These are phyloP conservation scores for Platyrinchus mystaceus DNA, from an alignment of 2,797 vertebrate genomes.

Conservation along the genomic window DNA sequence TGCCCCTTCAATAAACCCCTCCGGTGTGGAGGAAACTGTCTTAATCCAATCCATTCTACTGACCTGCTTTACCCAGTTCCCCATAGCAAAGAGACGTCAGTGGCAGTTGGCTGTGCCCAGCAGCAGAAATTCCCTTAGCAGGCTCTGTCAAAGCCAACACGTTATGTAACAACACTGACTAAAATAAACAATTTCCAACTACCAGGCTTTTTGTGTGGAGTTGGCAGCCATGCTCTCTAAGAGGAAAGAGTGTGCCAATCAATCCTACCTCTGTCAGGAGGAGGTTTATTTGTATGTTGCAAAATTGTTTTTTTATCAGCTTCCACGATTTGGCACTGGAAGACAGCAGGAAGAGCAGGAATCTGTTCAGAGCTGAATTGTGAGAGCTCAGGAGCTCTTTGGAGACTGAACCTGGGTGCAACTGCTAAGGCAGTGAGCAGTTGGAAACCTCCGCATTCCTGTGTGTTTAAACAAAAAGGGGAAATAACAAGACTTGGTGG, in stretches of 20 bases:
- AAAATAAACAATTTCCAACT: neutral
- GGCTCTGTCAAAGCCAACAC: neutral
- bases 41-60: neutral
- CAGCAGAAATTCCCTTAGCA: neutral
- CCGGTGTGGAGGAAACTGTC: neutral
- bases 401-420: neutral
- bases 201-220: neutral
- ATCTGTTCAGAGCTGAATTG: neutral
- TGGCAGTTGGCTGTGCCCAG: neutral
- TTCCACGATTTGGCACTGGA: neutral
- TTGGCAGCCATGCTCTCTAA: neutral
- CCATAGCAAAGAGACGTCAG: rapidly evolving
- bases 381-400: neutral
- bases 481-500: neutral
- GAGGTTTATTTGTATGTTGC: neutral
- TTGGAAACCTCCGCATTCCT: neutral
- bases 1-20: neutral
- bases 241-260: neutral
- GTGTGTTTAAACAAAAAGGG: neutral
- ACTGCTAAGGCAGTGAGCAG: neutral
- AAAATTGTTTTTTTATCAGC: neutral
- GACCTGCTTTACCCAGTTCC: rapidly evolving
- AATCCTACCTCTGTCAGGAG: neutral
- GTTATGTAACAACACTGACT: neutral
- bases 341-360: neutral